Percentiles rank a stretch among this genome's conserved stretches.
These are phyloP conservation scores for Betta splendens DNA, from an alignment of 2,797 vertebrate genomes.

Conservation along the genomic window DNA sequence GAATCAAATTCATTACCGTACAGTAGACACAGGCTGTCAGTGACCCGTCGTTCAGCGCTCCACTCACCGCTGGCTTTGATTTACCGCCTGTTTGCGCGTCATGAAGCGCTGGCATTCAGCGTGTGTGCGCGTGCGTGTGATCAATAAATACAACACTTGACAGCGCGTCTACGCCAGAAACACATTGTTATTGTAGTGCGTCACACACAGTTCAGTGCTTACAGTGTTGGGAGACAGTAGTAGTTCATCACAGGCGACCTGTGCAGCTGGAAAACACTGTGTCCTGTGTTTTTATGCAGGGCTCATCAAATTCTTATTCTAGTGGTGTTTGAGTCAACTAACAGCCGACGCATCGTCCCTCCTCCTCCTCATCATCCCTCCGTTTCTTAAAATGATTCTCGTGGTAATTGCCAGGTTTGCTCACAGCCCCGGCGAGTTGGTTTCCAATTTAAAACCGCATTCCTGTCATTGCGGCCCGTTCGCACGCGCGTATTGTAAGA, in stretches of 20 bases:
- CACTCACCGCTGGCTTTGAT: constrained; percentile 4
- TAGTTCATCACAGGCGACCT: background rate
- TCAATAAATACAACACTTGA: too few species aligned
- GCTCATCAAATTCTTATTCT: constrained; percentile 55
- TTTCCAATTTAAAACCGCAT: constrained; percentile 24
- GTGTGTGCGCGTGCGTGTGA: constrained; percentile 1
- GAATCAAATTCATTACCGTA: constrained; percentile 35
- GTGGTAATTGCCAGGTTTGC: constrained; percentile 48
- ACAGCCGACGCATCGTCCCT: constrained; percentile 32
- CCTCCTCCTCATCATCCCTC: constrained; percentile 3
- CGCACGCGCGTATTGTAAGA: too few species aligned
- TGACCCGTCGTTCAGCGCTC: background rate
- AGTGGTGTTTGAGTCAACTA: constrained; percentile 63
- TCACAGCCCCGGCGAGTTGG: constrained; percentile 9
- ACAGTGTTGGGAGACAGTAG: constrained; percentile 7
- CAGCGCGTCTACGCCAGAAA: too few species aligned
- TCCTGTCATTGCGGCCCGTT: too few species aligned
- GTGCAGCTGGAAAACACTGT: constrained; percentile 1
- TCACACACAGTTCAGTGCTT: background rate
- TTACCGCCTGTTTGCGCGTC: constrained; percentile 4
- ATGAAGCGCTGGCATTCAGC: constrained; percentile 7
- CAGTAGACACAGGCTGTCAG: background rate
- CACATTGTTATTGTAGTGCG: constrained; percentile 3
- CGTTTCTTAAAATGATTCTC: constrained; percentile 44
- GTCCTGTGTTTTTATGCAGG: too few species aligned